Base-by-base conservation (phyloP, 2,888 invertebrate genomes). In the Drosophila tanythrix region DNA sequence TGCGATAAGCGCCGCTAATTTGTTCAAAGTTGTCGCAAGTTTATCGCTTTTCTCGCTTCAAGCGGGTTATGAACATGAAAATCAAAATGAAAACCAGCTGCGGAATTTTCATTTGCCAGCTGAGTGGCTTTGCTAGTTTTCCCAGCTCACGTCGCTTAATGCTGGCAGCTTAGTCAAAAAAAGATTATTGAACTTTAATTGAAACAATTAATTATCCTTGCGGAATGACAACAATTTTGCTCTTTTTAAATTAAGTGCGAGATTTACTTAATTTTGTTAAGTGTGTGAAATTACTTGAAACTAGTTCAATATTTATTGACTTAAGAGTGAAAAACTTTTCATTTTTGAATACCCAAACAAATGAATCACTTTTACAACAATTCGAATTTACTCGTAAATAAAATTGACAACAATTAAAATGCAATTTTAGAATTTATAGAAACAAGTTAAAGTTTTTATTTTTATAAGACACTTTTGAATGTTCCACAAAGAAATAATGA, bases 1-100 rank as follows among this genome's bases (percentile, higher is more conserved):
- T 72, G 68, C 82, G 89, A 86, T 86, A 86, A 86, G 88, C 85
- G 76, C 68, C 79, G 78, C 78, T 80, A 88, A 89, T 88, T 87
- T 90, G 91, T 74, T 85, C 76, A 82, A 90, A 90, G 66, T 82
- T 85, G 88, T 78, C 75, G 75, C 75, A 85, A 88, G 70, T 82
- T 76, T 74, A 73, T 53, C 62, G 38, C 50, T 29, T 13, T 15
- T n/a, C 15, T 55, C 35, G 48, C 27, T 53, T 29, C 29, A 4
- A n/a, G 36, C 51, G 29, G 53, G 51, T 68, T 62, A 62, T 68
- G 73, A 77, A 64, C 48, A 53, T 55, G 8, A 46, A 58, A 67
- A 36, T 55, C 25, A 31, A 48, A 64, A 62, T 53, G 61, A 61
- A 80, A 81, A 72, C 62, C 61, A 57, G 79, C 65, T 58, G 40